phyloP scores from a whole-genome alignment of 2,888 invertebrate genomes.

The Andrena marginata region DNA sequence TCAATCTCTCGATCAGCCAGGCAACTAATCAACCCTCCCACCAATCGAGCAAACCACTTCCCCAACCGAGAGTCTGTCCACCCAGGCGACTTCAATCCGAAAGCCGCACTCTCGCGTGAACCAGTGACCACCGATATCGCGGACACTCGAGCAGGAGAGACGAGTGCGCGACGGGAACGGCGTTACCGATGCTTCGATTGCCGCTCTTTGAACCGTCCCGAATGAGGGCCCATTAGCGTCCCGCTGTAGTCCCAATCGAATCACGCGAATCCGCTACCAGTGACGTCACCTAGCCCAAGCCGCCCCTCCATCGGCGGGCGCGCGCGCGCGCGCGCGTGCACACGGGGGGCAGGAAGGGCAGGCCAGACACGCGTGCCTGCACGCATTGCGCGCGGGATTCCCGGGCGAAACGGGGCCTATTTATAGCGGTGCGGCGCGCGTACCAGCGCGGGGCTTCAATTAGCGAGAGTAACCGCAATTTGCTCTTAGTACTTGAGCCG shows the following conservation, averaged over 20 bases:
- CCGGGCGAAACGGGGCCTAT: slow-evolving; percentile 66
- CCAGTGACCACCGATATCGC: neutral
- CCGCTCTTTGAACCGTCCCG: slow-evolving; percentile 52
- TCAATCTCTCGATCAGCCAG: too few relatives aligned
- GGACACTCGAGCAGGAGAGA: slow-evolving; percentile 19
- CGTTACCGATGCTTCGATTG: slow-evolving; percentile 50
- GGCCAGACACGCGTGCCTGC: slow-evolving; percentile 61
- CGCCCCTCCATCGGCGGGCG: neutral
- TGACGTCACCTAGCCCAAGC: slow-evolving; percentile 58
- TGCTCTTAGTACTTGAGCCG: slow-evolving; percentile 54
- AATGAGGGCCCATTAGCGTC: slow-evolving; percentile 61
- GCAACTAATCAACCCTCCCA: too few relatives aligned
- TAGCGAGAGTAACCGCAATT: slow-evolving; percentile 67
- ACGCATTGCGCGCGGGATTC: slow-evolving; percentile 67
- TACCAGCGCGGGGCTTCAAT: slow-evolving; percentile 61
- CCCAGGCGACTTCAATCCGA: neutral
- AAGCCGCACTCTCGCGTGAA: neutral
- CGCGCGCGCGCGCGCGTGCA: slow-evolving; percentile 26
- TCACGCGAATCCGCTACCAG: slow-evolving; percentile 59
- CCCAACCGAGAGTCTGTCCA: neutral
- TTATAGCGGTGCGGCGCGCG: slow-evolving; percentile 65
- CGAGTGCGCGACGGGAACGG: slow-evolving; percentile 30
- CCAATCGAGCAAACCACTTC: too few relatives aligned
- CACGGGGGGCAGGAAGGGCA: slow-evolving; percentile 26
- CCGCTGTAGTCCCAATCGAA: slow-evolving; percentile 60